phyloP scores from a whole-genome alignment of 2,113 vertebrate genomes.

The Thunnus maccoyii region DNA sequence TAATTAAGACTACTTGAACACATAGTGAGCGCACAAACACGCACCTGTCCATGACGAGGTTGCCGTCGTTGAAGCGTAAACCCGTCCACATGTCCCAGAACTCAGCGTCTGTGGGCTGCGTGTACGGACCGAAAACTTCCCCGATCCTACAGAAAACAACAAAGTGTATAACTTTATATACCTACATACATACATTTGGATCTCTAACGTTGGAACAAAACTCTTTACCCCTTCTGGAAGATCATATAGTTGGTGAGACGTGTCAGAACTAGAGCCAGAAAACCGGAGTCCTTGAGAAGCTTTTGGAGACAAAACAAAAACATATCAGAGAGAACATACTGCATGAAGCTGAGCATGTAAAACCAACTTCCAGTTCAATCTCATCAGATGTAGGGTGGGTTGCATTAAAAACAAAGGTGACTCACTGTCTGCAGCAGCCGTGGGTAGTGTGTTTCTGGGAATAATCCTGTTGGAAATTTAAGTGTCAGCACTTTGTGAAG shows the following conservation, averaged over 20 bases:
- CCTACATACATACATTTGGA: not conserved
- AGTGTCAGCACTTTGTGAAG: not conserved
- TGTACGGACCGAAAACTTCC: slow-evolving; percentile 94
- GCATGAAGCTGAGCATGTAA: not conserved
- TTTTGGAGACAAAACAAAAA: slow-evolving; percentile 63
- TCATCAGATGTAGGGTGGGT: not conserved
- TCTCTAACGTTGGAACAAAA: not conserved
- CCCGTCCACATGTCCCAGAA: slow-evolving; percentile 97
- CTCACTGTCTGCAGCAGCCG: slow-evolving; percentile 92
- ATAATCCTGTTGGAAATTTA: slow-evolving; percentile 86
- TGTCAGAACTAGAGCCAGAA: slow-evolving; percentile 88
- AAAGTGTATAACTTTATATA: not conserved
- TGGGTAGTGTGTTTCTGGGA: slow-evolving; percentile 92
- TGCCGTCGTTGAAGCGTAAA: slow-evolving; percentile 92
- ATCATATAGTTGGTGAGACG: slow-evolving; percentile 91
- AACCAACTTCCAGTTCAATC: not conserved
- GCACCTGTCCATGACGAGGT: slow-evolving; percentile 94
- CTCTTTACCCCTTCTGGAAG: slow-evolving; percentile 90
- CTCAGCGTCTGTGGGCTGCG: slow-evolving; percentile 91
- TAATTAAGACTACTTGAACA: not conserved
- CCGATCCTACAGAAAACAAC: slow-evolving; percentile 82
- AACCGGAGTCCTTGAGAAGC: slow-evolving; percentile 92
- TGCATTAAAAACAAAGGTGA: slow-evolving; percentile 4
- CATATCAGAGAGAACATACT: not conserved
- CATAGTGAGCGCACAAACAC: not conserved